Evolutionary conservation across 2,888 invertebrate species (phyloP).

Genomic region (Eristalis tenax): DNA sequence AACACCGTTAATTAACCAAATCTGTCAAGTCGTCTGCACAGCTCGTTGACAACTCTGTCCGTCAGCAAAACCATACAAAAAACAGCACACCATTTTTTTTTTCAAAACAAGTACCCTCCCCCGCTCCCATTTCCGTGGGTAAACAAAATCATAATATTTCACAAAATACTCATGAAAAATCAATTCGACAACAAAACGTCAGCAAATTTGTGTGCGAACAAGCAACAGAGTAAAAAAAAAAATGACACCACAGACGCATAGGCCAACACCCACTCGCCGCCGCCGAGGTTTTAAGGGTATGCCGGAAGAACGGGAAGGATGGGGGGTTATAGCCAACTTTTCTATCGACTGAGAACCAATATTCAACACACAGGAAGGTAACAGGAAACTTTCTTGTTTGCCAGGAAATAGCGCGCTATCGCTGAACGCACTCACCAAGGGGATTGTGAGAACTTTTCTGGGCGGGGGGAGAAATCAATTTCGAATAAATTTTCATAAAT

Average conservation of each 20-base stretch:
- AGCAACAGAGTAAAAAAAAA: neutral
- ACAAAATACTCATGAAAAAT: constrained; percentile 17
- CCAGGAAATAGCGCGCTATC: constrained; percentile 40
- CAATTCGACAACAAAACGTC: constrained; percentile 50
- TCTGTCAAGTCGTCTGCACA: no score
- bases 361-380: constrained; percentile 25
- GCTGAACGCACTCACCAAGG: constrained; percentile 7
- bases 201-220: constrained; percentile 48
- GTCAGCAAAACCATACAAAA: neutral
- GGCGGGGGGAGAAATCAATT: constrained; percentile 57
- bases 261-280: neutral
- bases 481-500: constrained; percentile 72
- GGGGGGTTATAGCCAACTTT: constrained; percentile 66
- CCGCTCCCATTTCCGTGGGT: neutral
- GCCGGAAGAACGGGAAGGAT: neutral
- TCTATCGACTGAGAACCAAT: constrained; percentile 70
- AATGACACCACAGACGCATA: constrained; percentile 9
- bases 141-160: constrained; percentile 33
- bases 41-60: no score
- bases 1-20: no score
- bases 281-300: neutral
- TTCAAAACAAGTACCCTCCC: neutral
- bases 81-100: neutral
- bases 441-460: neutral
- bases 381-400: constrained; percentile 58